A percentile compares a stretch with the other conserved stretches of the same genome.
Evolutionary conservation across 2,797 vertebrate species (phyloP).

Genomic region (Clarias fuscus): DNA sequence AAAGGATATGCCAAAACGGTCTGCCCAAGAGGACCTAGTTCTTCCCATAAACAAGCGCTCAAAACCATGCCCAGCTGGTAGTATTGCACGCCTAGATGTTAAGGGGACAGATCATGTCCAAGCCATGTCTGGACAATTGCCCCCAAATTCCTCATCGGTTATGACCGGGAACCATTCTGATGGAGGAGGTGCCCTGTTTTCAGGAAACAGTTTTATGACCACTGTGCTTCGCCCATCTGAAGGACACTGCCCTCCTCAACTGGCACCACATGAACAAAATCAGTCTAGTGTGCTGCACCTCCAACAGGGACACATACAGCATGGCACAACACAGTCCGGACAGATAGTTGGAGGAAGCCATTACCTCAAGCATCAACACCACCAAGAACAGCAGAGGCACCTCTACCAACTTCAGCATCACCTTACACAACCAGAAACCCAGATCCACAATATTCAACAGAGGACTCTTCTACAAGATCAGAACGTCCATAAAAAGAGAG

Average conservation of each 20-base stretch:
- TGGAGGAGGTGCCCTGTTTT: conserved; percentile 81
- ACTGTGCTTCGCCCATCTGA: conserved; percentile 80
- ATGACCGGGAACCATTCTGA: conserved; percentile 81
- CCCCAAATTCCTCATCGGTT: conserved; percentile 78
- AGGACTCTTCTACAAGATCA: conserved; percentile 90
- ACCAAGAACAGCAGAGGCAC: conserved; percentile 86
- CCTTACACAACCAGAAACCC: conserved; percentile 83
- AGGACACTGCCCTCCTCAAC: conserved; percentile 83
- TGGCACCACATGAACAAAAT: conserved; percentile 79
- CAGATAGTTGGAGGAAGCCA: conserved; percentile 85
- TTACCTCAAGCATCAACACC: conserved; percentile 85
- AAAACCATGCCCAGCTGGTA: conserved; percentile 81
- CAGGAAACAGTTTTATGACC: conserved; percentile 83
- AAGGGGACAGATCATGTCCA: conserved; percentile 85
- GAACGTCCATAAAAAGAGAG: conserved; percentile 91
- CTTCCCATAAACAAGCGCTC: conserved; percentile 88
- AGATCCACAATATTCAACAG: conserved; percentile 87
- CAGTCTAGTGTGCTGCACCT: conserved; percentile 82
- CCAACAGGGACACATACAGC: conserved; percentile 81
- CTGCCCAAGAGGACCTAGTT: conserved; percentile 86
- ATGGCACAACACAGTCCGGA: conserved; percentile 75
- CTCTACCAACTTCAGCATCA: conserved; percentile 94
- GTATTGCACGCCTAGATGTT: conserved; percentile 80
- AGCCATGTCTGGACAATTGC: conserved; percentile 83
- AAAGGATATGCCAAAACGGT: conserved; percentile 89